These are phyloP conservation scores for Coptodon rendalli DNA, from an alignment of 2,113 vertebrate species.

Conservation along the genomic window DNA sequence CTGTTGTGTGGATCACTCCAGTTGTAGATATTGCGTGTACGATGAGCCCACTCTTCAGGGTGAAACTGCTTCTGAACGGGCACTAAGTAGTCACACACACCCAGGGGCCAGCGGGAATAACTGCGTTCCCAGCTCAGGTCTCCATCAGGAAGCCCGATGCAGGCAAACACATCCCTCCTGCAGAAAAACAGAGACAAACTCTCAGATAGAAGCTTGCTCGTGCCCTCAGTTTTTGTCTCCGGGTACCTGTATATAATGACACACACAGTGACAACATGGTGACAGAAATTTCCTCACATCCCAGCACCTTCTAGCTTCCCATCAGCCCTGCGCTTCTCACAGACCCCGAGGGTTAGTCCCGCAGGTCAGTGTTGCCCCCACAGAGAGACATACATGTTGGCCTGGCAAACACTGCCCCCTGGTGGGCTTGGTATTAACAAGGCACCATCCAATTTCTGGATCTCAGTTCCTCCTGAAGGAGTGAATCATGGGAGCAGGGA, in stretches of 20 bases:
- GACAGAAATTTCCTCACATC: not conserved
- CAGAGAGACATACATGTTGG: constrained; percentile 46
- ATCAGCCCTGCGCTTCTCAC: not conserved
- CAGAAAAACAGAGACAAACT: not conserved
- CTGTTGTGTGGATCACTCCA: constrained; percentile 84
- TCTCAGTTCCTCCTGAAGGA: constrained; percentile 7
- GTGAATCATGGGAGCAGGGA: constrained; percentile 19
- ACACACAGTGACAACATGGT: not conserved
- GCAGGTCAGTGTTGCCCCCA: constrained; percentile 57
- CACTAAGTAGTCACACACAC: constrained; percentile 87
- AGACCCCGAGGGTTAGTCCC: constrained; percentile 43
- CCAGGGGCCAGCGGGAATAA: constrained; percentile 87
- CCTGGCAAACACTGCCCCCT: constrained; percentile 79
- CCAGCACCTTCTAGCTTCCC: not conserved
- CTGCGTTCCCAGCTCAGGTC: constrained; percentile 85
- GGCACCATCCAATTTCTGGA: not conserved
- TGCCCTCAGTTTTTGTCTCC: not conserved
- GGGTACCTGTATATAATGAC: not conserved
- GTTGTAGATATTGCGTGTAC: constrained; percentile 84
- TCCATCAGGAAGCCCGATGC: constrained; percentile 90
- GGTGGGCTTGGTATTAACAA: constrained; percentile 68
- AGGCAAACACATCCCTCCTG: constrained; percentile 86
- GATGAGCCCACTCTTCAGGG: constrained; percentile 80
- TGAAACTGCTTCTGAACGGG: constrained; percentile 73
- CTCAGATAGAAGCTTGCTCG: not conserved